Evolutionary conservation across 1,140 invertebrate genomes (phyloP), one percentile per base, ranked within the genome.

Genomic region (Galleria mellonella): DNA sequence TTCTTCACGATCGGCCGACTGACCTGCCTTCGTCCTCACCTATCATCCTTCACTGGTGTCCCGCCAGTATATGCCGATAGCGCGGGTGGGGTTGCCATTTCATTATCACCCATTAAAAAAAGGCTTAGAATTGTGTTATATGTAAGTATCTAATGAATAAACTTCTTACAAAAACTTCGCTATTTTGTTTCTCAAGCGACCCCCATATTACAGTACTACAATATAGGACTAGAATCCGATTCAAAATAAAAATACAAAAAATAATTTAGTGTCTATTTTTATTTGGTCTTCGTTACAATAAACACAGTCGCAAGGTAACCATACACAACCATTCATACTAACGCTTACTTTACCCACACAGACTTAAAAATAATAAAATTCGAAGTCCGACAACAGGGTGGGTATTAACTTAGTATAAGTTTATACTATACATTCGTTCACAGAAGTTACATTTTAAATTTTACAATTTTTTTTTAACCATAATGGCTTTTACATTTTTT

Each of bases 281-380:
- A 82, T 82, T 82, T 79, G 77, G 73, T 67, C 68, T 65, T 51
- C 63, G 72, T 75, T 73, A 81, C 72, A 73, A 74, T 50, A 50
- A 32, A 61, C 49, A 68, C 55, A 36, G 46, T 62, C 46, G 62
- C 47, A 50, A 63, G 46, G 36, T 55, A 72, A 55, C 43, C 55
- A 49, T 40, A 51, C 65, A 55, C 67, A 56, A 43, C 33, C 62
- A 51, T 47, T 57, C 54, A 57, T 56, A 58, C 52, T 50, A 49
- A 49, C 39, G 44, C 47, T 55, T 35, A 43, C 17, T 44, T 41
- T 29, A 43, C 49, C 28, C 63, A 63, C 47, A 51, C 58, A 41
- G 14, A 49, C 52, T 50, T 51, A 56, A 54, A 59, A 28, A 11
- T 42, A 32, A 15, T 10, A 13, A 30, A 32, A 40, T n/a, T n/a